Evolutionary conservation across 2,113 vertebrate genomes (phyloP), one percentile per base, ranked within the genome.

Genomic region (Actinemys pallida): DNA sequence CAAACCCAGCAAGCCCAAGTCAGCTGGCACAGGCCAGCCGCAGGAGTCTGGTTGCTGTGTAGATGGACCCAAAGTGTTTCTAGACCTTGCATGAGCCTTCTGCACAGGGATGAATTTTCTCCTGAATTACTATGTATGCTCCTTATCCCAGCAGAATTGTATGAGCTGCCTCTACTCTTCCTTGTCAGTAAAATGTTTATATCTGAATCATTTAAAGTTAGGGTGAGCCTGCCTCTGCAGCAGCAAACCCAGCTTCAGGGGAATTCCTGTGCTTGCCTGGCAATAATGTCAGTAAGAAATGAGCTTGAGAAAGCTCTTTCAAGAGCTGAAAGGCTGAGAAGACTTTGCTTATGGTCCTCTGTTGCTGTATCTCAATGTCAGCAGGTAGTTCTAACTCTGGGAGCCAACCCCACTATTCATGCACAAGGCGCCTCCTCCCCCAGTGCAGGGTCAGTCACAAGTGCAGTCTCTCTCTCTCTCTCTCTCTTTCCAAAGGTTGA

Each of bases 171-270:
- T 62, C 59, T 62, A 93, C 93, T 96, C 95, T 83, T 92, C 53
- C 85, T 94, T 97, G 96, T 94, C 95, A 95, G 95, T 97, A 95
- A 95, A 97, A 92, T 86, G 95, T 96, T 96, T 96, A 92, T 97
- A 97, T 95, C 96, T 95, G 97, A 97, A 96, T 95, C 94, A 89
- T 89, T 95, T 95, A 53, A 95, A 95, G 95, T 94, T 95, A 83
- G 85, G 89, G 90, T 65, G 92, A 92, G 82, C 92, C 96, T 94
- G 83, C 42, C 39, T 88, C 85, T 93, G 82, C 62, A 72, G 52
- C 8, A 19, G 83, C 72, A 92, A 90, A 95, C 81, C 62, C 87
- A 90, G 56, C 45, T 90, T 87, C 19, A 62, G 90, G 62, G 35
- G 35, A 19, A 9, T 35, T n/a, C 62, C 62, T 69, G 7, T 69